A percentile compares a stretch with the other conserved stretches of the same genome.
Evolutionary conservation across 2,113 vertebrate genomes (phyloP).

Genomic region (Pseudorectes ferrugineus): DNA sequence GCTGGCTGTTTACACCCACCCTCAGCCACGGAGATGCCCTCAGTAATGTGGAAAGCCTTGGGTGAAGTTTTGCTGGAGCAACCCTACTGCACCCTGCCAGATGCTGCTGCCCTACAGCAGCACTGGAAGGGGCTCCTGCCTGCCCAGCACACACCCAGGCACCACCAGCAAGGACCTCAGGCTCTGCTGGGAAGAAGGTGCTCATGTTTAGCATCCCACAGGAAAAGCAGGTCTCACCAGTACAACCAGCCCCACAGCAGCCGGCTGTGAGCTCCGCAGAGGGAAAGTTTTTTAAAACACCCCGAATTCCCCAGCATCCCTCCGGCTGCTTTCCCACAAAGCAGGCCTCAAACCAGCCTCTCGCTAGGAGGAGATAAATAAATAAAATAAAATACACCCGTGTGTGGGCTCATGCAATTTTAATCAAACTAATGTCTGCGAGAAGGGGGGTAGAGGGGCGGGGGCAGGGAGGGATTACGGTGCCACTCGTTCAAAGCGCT

Average conservation of each 20-base stretch:
- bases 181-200: background rate
- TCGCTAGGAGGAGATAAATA: background rate
- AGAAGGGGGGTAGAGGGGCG: background rate
- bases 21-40: background rate
- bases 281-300: background rate
- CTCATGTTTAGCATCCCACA: background rate
- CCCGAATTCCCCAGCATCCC: background rate
- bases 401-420: constrained; percentile 38
- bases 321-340: background rate
- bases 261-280: rapidly evolving
- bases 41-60: background rate
- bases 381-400: background rate
- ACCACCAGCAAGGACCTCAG: background rate
- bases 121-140: background rate
- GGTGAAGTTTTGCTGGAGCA: background rate
- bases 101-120: background rate
- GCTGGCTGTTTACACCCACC: background rate
- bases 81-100: background rate
- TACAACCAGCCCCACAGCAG: background rate
- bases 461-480: constrained; percentile 31
- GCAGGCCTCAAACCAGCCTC: background rate
- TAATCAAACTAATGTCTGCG: constrained; percentile 66
- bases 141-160: background rate
- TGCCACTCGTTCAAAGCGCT: background rate
- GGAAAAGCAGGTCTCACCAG: constrained; percentile 44